Percentiles rank a stretch among this genome's conserved stretches.
phyloP scores from a whole-genome alignment of 1,140 invertebrate genomes.

The Belonocnema kinseyi region DNA sequence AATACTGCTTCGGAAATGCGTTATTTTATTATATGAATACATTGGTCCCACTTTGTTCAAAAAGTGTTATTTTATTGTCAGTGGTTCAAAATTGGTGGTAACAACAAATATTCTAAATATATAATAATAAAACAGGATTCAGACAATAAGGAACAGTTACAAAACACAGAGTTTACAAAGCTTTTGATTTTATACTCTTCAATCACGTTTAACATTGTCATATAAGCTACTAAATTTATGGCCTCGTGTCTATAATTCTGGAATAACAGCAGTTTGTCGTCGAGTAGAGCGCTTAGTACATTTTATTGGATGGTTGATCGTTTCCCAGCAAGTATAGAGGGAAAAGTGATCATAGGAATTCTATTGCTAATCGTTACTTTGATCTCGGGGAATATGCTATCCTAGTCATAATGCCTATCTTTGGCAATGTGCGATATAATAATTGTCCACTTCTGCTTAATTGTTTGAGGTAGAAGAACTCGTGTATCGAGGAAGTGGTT shows the following conservation, averaged over 20 bases:
- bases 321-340: slow-evolving; percentile 12
- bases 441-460: neutral
- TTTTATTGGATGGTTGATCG: slow-evolving; percentile 8
- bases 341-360: slow-evolving; percentile 17
- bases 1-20: too few species aligned
- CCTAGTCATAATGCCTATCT: slow-evolving; percentile 4
- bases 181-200: too few species aligned
- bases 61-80: too few species aligned
- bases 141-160: too few species aligned
- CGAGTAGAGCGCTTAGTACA: neutral
- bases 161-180: too few species aligned
- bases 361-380: slow-evolving; percentile 10
- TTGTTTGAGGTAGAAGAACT: slow-evolving; percentile 5
- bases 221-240: neutral
- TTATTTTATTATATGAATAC: too few species aligned
- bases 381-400: neutral
- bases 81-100: too few species aligned
- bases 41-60: too few species aligned
- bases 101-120: too few species aligned
- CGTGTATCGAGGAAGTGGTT: neutral
- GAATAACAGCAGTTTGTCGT: slow-evolving; percentile 12
- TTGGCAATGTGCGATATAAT: neutral
- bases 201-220: too few species aligned
- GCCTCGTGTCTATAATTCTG: slow-evolving; percentile 2
- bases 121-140: too few species aligned